Evolutionary conservation across 1,140 invertebrate species (phyloP).

Genomic region (Heliconius congener): DNA sequence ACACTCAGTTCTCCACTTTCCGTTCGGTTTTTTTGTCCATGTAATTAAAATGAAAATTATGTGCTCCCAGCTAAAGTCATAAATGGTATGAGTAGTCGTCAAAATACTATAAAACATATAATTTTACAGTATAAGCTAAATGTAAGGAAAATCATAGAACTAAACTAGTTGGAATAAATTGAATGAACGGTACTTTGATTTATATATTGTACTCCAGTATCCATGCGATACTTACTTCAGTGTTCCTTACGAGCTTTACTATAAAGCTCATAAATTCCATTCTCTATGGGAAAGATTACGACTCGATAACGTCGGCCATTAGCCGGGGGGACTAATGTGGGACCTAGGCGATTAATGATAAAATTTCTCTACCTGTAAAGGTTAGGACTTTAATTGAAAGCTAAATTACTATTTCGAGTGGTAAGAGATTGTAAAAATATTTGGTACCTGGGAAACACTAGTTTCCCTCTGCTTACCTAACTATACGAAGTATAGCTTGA

Average conservation of each 20-base stretch:
- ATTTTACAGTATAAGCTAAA: not conserved
- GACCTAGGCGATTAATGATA: conserved; percentile 23
- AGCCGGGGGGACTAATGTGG: not conserved
- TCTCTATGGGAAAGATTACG: conserved; percentile 12
- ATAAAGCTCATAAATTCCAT: not conserved
- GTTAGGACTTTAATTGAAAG: conserved; percentile 22
- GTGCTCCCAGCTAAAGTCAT: too few species aligned
- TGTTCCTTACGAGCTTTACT: not conserved
- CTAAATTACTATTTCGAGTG: not conserved
- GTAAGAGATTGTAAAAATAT: not conserved
- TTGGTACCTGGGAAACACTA: too few species aligned
- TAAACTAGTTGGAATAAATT: not conserved
- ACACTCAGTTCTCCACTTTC: too few species aligned
- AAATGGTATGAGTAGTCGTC: not conserved
- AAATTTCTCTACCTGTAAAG: conserved; percentile 21
- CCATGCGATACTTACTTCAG: not conserved
- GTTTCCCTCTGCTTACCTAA: too few species aligned
- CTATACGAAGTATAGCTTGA: too few species aligned
- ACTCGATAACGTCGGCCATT: conserved; percentile 24
- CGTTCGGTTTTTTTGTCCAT: too few species aligned
- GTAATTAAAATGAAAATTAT: too few species aligned
- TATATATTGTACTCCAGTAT: not conserved
- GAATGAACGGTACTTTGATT: not conserved
- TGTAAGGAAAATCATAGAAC: not conserved
- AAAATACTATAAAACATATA: not conserved